Conservation (phyloP, 2,888 invertebrate species). For the Chirona hameri region DNA sequence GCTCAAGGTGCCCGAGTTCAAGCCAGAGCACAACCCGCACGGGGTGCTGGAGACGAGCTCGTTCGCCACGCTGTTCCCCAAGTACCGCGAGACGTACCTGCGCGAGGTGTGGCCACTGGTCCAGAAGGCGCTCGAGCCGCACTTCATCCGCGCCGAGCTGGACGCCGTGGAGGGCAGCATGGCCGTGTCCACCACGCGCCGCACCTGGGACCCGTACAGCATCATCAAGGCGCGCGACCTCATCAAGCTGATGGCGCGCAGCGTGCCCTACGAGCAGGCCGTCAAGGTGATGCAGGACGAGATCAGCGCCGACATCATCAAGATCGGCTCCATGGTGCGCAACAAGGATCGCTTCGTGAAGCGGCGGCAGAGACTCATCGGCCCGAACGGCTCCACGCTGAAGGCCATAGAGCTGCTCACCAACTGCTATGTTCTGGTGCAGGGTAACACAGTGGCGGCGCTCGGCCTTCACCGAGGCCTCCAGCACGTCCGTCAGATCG, state of each 20-base stretch:
- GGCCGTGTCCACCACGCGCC: constrained; percentile 87
- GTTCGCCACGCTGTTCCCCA: constrained; percentile 94
- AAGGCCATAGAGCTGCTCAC: constrained; percentile 95
- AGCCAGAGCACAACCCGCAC: constrained; percentile 80
- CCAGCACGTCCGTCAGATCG: constrained; percentile 70
- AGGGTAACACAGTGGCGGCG: constrained; percentile 94
- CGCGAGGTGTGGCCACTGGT: constrained; percentile 94
- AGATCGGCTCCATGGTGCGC: constrained; percentile 83
- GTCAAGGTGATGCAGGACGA: constrained; percentile 79
- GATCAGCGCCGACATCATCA: constrained; percentile 90
- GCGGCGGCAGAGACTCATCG: constrained; percentile 87
- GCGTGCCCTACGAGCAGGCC: constrained; percentile 96
- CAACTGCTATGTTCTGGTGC: constrained; percentile 92
- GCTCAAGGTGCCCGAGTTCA: constrained; percentile 81
- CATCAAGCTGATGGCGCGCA: constrained; percentile 88
- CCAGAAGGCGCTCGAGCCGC: constrained; percentile 65
- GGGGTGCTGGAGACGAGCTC: constrained; percentile 88
- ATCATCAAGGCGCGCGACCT: constrained; percentile 94
- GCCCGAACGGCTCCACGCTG: constrained; percentile 95
- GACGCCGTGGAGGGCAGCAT: constrained; percentile 92
- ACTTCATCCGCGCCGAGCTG: constrained; percentile 71
- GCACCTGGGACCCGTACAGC: constrained; percentile 98
- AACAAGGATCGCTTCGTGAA: constrained; percentile 94
- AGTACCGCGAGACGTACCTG: constrained; percentile 93
- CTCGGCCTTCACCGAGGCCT: constrained; percentile 85